Conservation (phyloP, 2,797 vertebrate species). For the Molossus molossus region DNA sequence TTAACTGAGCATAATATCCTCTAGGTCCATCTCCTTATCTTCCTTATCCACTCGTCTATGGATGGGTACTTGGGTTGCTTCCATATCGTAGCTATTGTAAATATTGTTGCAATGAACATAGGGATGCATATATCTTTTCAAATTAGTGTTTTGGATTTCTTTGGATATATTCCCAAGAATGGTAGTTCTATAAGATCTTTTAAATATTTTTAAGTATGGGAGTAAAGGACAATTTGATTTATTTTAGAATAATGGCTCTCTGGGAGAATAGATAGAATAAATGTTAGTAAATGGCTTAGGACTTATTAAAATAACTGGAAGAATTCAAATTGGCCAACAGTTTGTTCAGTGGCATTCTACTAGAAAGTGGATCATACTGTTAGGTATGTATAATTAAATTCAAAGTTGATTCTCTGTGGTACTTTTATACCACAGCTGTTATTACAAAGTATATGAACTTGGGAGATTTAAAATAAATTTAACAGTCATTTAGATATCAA, state of each 20-base stretch:
- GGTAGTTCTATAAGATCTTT: not conserved
- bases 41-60: not conserved
- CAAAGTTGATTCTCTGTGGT: not conserved
- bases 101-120: not conserved
- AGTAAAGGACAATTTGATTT: slow-evolving; percentile 20
- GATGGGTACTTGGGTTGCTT: not conserved
- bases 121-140: not conserved
- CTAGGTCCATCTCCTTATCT: too few relatives aligned
- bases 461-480: slow-evolving; percentile 17
- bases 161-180: not conserved
- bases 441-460: slow-evolving; percentile 60
- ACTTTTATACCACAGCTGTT: not conserved
- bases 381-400: slow-evolving; percentile 61
- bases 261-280: not conserved
- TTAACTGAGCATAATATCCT: too few relatives aligned
- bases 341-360: not conserved
- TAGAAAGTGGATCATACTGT: not conserved
- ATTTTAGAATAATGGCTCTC: not conserved
- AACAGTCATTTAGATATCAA: slow-evolving; percentile 2
- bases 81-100: not conserved
- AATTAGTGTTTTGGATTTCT: not conserved
- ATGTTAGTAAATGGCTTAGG: slow-evolving; percentile 4
- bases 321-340: slow-evolving; percentile 35
- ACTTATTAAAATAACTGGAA: not conserved
- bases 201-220: not conserved